Base-by-base conservation (phyloP, 2,797 vertebrate genomes). In the Pangasius larnaudii region DNA sequence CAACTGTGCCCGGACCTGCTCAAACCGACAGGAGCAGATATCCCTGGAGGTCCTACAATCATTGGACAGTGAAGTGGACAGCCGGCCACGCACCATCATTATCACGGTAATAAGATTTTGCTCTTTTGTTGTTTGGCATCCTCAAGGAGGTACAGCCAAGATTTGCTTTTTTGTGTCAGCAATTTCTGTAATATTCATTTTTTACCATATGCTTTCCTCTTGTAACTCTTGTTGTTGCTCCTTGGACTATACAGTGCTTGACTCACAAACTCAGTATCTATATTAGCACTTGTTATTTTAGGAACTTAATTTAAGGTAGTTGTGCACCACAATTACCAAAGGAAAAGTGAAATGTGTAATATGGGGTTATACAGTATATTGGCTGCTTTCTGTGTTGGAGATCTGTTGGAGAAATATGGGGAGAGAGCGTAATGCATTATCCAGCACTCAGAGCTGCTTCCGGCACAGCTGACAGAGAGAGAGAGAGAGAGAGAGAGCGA, bases 1-100 rank as follows among this genome's bases (percentile, higher is more conserved):
- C 91, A 98, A 97, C 96, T 98, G 97, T 94, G 96, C 96, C 90
- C 97, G 97, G 95, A 97, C 98, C 95, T 98, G 97, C 93, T 96
- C 96, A 71, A 94, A 96, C 91, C 94, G 93, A n/a, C 97, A 95
- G 93, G 97, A 98, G 94, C 97, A 96, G 95, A 95, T 96, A 91
- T 98, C 97, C 94, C 90, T 96, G 93, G 98, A 99, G 93, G 93
- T 97, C 91, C 95, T 97, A 92, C 96, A 97, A 92, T 95, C 97
- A 89, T 97, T 97, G 81, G 97, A 97, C 81, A 94, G 96, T 89
- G 95, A 95, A 90, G 94, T 94, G 95, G 63, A 90, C 63, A 91
- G 91, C 83, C 96, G 96, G 95, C 97, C 98, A 92, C 94, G 97
- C 94, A 97, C 97, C 93, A 96, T 98, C 95, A 94, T 98, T 94